Percentiles rank a stretch among this genome's conserved stretches.
Conservation (phyloP, 1,140 invertebrate species). For the Pogonomyrmex californicus region DNA sequence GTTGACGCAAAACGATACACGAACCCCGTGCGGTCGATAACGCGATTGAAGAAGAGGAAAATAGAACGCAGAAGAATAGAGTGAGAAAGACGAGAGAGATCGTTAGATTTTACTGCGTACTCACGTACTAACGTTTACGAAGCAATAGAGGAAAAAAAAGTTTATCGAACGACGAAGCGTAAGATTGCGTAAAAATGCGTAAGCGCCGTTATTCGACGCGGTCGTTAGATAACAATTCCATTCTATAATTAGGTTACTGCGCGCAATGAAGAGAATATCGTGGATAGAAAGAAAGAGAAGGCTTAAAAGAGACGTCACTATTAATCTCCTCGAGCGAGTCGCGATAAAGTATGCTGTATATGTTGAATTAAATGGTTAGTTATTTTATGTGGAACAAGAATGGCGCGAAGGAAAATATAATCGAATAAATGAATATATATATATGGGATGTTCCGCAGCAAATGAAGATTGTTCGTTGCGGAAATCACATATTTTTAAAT, state of each 20-base stretch:
- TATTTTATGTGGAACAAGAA: neutral
- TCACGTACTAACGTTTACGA: neutral
- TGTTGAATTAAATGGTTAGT: neutral
- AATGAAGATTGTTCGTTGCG: neutral
- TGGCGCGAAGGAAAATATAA: neutral
- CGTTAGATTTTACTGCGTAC: slow-evolving; percentile 56
- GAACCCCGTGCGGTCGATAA: slow-evolving; percentile 32
- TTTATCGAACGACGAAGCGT: slow-evolving; percentile 20
- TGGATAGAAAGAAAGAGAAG: neutral
- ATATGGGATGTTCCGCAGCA: neutral
- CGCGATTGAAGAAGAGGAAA: neutral
- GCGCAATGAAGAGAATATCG: slow-evolving; percentile 10
- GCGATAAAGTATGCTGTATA: neutral
- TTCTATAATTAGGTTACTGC: slow-evolving; percentile 55
- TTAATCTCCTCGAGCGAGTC: neutral
- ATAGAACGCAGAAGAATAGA: neutral
- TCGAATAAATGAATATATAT: neutral
- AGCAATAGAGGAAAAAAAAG: neutral
- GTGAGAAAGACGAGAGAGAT: neutral
- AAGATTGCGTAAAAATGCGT: slow-evolving; percentile 34
- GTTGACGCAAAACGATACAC: slow-evolving; percentile 47
- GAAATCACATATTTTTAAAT: neutral
- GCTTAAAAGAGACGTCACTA: neutral
- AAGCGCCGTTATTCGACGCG: neutral
- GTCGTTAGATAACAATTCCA: slow-evolving; percentile 48